Evolutionary conservation across 2,113 vertebrate genomes (phyloP), one percentile per base, ranked within the genome.

Genomic region (Phrynosoma blainvillii): DNA sequence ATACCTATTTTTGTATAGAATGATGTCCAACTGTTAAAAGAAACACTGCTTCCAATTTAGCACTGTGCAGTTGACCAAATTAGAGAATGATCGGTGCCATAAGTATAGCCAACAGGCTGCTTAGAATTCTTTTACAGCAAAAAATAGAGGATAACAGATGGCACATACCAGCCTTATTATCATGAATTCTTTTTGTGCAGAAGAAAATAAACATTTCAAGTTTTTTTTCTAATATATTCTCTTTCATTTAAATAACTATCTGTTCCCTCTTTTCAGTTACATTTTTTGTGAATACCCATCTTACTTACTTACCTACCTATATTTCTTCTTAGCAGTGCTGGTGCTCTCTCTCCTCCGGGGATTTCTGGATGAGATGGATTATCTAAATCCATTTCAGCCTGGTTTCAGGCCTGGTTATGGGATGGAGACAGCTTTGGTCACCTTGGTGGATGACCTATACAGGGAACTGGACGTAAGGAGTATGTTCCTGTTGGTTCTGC

Each of bases 101-200:
- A 91, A 92, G 81, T 84, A 52, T 1, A 93, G 70, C 65, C 73
- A 86, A 78, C 83, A 91, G 75, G 87, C 89, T 89, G 86, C 91
- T 90, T 86, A 93, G 92, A 89, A 95, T 96, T 94, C 93, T 90
- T 91, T 91, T 79, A n/a, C 78, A 91, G 91, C 40, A 88, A 95
- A 94, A 96, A 94, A 94, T 95, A 96, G 93, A 91, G 80, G 87
- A 62, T 89, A 94, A 90, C 95, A 95, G 94, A 94, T 95, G 95
- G 93, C 89, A 94, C 92, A 94, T 94, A 91, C 93, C 93, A 94
- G 87, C 68, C 36, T 94, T 90, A 91, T 94, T 93, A 92, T 90
- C 73, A 85, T 54, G 85, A 92, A 59, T 89, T 89, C 84, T 71
- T 93, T 94, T 90, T 93, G 88, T 2, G 87, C 82, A 76, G 62